phyloP scores from a whole-genome alignment of 37 sponge, comb jelly and placozoan genomes.

The Beroe forskalii region DNA sequence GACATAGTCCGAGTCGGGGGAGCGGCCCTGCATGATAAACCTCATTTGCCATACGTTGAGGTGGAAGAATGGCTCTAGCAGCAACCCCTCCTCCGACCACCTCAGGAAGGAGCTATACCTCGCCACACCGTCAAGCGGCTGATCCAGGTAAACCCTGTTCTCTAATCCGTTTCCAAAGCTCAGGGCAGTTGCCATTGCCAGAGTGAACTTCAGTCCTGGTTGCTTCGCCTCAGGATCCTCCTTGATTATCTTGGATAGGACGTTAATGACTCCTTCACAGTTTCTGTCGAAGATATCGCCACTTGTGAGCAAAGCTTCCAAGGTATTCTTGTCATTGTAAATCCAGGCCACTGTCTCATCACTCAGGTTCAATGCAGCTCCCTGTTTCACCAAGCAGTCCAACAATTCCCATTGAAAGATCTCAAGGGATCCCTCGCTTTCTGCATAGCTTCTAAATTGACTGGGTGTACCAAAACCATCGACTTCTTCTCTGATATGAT shows the following conservation, averaged over 20 bases:
- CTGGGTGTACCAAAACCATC: not conserved
- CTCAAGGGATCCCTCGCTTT: not conserved
- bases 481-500: not conserved
- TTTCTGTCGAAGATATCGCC: not conserved
- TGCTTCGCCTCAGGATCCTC: not conserved
- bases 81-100: not conserved
- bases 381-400: not conserved
- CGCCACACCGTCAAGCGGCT: not conserved
- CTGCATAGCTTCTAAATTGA: not conserved
- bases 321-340: not conserved
- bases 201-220: not conserved
- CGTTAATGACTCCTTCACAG: not conserved
- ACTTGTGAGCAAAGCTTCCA: not conserved
- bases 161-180: not conserved
- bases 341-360: not conserved
- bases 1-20: not conserved
- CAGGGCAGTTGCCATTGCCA: not conserved
- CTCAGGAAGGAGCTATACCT: not conserved
- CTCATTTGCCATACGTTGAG: slow-evolving; percentile 13
- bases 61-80: not conserved
- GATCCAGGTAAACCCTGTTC: not conserved
- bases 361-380: not conserved
- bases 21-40: not conserved
- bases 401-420: not conserved
- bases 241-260: not conserved